Conservation (phyloP, 1,140 invertebrate genomes). For the Chelonus insularis region DNA sequence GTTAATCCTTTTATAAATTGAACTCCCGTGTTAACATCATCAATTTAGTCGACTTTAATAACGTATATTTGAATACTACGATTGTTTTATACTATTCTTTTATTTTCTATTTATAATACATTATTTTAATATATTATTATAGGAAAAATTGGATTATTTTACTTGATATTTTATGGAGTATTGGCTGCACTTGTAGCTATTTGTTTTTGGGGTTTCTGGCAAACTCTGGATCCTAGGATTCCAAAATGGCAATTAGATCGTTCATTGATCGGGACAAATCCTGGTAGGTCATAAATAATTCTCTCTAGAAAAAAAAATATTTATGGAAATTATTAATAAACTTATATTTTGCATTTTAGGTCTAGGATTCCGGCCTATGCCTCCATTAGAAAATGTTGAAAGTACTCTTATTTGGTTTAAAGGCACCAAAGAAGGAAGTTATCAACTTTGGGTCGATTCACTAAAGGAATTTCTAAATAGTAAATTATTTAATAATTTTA, state of each 20-base stretch:
- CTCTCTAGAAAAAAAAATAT: not conserved
- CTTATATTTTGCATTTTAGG: conserved; percentile 61
- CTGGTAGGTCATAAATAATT: conserved; percentile 64
- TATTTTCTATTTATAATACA: too few relatives aligned
- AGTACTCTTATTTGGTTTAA: conserved; percentile 94
- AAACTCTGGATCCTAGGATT: conserved; percentile 83
- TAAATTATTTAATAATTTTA: too few relatives aligned
- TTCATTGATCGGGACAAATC: conserved; percentile 89
- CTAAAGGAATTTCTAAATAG: conserved; percentile 74
- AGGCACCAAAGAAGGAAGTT: conserved; percentile 72
- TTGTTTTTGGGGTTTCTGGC: conserved; percentile 89
- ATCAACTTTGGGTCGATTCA: conserved; percentile 75
- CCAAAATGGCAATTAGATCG: conserved; percentile 81
- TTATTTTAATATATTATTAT: conserved; percentile 51
- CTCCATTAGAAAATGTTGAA: conserved; percentile 79
- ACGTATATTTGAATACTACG: too few relatives aligned
- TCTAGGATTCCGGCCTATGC: conserved; percentile 88
- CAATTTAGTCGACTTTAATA: too few relatives aligned
- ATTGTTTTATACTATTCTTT: too few relatives aligned
- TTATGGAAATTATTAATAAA: not conserved
- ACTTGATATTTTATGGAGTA: conserved; percentile 86
- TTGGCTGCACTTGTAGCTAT: conserved; percentile 85
- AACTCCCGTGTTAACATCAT: too few relatives aligned
- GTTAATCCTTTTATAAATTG: conserved; percentile 49
- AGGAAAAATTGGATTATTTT: conserved; percentile 92